These are phyloP conservation scores for Onthophagus taurus DNA, from an alignment of 1,140 invertebrate genomes.

Conservation along the genomic window DNA sequence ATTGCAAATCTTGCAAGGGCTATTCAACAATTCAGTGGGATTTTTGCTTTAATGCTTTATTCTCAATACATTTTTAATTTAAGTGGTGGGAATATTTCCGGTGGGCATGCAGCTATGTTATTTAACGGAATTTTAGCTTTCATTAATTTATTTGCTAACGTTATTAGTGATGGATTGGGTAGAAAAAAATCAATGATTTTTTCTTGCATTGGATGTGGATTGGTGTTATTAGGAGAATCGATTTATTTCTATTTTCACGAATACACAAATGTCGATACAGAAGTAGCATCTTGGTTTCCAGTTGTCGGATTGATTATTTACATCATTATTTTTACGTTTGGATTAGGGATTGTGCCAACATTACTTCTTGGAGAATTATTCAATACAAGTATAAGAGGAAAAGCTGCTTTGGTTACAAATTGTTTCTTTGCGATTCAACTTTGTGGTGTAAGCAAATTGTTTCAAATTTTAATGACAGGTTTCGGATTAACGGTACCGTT, in stretches of 20 bases:
- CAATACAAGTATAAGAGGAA: conserved; percentile 29
- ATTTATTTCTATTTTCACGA: conserved; percentile 48
- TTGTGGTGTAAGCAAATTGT: conserved; percentile 1
- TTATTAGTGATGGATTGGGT: conserved; percentile 60
- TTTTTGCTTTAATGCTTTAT: conserved; percentile 53
- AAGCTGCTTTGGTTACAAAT: conserved; percentile 19
- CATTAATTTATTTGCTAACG: conserved; percentile 49
- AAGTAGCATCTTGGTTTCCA: conserved; percentile 29
- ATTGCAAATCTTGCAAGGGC: conserved; percentile 32
- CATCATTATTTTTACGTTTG: conserved; percentile 25
- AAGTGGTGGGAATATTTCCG: conserved; percentile 48
- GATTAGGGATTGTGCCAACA: conserved; percentile 28
- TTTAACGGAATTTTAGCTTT: conserved; percentile 49
- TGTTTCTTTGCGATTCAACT: background rate
- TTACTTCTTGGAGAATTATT: conserved; percentile 33
- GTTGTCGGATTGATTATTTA: conserved; percentile 26
- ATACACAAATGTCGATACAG: conserved; percentile 29
- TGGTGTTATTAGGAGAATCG: conserved; percentile 37
- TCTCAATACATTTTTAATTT: conserved; percentile 46
- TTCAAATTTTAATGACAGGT: conserved; percentile 1
- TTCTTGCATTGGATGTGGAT: conserved; percentile 42
- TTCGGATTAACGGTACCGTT: conserved; percentile 7
- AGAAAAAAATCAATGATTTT: conserved; percentile 53
- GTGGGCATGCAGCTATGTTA: conserved; percentile 47
- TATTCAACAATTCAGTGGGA: conserved; percentile 51